phyloP scores from a whole-genome alignment of 1,140 invertebrate species.

The Formica selysi region DNA sequence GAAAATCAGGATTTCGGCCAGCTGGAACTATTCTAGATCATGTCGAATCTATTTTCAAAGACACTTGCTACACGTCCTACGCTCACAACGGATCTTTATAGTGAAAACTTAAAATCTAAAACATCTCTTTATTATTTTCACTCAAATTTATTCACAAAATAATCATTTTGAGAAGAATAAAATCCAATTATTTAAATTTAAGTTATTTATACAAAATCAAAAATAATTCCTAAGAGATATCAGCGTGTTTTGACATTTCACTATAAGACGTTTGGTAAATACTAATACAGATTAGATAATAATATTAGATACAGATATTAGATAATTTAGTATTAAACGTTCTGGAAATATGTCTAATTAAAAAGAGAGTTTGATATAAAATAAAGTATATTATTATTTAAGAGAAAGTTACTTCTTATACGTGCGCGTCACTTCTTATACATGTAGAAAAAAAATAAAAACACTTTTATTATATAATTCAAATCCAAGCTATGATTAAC shows the following conservation, averaged over 20 bases:
- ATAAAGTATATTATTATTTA: neutral
- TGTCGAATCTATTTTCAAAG: constrained; percentile 63
- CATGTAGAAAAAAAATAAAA: too few species aligned
- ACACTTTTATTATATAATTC: too few species aligned
- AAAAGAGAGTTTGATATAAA: neutral
- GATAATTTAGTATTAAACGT: neutral
- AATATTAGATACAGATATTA: neutral
- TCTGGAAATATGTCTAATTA: neutral
- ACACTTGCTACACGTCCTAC: constrained; percentile 21
- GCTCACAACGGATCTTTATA: constrained; percentile 27
- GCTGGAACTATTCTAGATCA: constrained; percentile 60
- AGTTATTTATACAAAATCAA: neutral
- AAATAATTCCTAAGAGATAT: neutral
- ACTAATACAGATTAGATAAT: neutral
- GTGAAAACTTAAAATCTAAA: constrained; percentile 45
- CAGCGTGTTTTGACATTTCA: neutral
- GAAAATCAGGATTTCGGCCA: constrained; percentile 49
- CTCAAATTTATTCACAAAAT: neutral
- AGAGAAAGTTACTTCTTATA: neutral
- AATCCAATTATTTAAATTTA: neutral
- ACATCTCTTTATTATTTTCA: neutral
- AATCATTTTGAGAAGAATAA: neutral
- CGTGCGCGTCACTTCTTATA: neutral
- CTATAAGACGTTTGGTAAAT: too few species aligned
- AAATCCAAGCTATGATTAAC: too few species aligned